These are phyloP conservation scores for Tridacna crocea DNA, from an alignment of 2,888 invertebrate species.

Conservation along the genomic window DNA sequence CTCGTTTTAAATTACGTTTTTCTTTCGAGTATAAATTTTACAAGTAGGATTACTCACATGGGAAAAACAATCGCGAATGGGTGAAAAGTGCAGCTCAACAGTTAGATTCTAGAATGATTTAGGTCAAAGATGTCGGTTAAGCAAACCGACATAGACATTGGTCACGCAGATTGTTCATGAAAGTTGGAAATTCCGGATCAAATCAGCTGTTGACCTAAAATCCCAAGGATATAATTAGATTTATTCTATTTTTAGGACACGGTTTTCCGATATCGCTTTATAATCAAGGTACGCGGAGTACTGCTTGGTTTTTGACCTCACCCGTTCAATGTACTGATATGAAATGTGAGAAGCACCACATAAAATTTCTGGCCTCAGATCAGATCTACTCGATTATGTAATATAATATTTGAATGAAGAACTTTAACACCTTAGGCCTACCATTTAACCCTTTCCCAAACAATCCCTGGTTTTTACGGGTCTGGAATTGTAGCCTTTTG, in stretches of 20 bases:
- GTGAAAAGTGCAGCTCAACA: too few species aligned
- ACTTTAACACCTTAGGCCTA: neutral
- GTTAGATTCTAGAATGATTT: neutral
- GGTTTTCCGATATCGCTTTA: neutral
- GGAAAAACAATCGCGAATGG: too few species aligned
- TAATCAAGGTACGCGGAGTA: too few species aligned
- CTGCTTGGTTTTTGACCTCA: too few species aligned
- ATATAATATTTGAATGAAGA: too few species aligned
- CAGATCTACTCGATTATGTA: too few species aligned
- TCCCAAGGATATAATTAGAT: neutral
- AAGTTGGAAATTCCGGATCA: neutral
- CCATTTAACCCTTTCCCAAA: neutral
- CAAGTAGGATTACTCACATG: too few species aligned
- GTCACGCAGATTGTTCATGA: slow-evolving; percentile 1
- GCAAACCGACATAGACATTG: neutral
- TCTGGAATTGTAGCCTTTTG: neutral
- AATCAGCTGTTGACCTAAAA: slow-evolving; percentile 7
- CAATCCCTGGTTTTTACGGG: neutral
- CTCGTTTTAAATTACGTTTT: too few species aligned
- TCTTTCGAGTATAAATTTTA: too few species aligned
- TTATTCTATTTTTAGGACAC: neutral
- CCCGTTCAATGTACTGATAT: too few species aligned
- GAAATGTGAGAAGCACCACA: too few species aligned
- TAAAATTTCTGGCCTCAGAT: too few species aligned
- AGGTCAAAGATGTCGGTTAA: slow-evolving; percentile 3